These are phyloP conservation scores for Parelbella ahira DNA, from an alignment of 2,888 invertebrate species.

Conservation along the genomic window DNA sequence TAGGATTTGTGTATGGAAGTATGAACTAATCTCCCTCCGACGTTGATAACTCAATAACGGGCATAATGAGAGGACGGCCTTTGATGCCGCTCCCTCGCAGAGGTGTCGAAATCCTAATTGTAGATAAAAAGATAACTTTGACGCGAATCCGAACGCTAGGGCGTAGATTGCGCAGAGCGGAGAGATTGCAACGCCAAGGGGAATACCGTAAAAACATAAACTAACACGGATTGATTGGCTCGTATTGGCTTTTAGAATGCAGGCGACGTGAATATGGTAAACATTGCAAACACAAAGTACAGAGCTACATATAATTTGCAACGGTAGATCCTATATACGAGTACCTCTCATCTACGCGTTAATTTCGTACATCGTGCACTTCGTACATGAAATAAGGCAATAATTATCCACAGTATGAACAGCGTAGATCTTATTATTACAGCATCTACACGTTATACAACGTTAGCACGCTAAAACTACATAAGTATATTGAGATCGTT, in stretches of 20 bases:
- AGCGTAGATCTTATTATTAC: too few relatives aligned
- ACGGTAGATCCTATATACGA: too few relatives aligned
- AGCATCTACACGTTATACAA: too few relatives aligned
- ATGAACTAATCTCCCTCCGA: conserved; percentile 77
- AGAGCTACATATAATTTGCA: too few relatives aligned
- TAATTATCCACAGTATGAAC: too few relatives aligned
- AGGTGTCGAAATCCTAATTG: conserved; percentile 79
- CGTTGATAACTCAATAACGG: conserved; percentile 78
- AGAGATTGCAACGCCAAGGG: conserved; percentile 9
- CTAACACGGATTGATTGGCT: conserved; percentile 21
- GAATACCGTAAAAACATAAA: conserved; percentile 21
- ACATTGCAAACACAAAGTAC: too few relatives aligned
- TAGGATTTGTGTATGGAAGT: conserved; percentile 80
- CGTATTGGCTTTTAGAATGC: conserved; percentile 9
- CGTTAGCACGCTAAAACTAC: too few relatives aligned
- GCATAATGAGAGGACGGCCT: conserved; percentile 75
- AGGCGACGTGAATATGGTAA: too few relatives aligned
- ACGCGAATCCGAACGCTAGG: conserved; percentile 32
- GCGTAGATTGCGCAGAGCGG: conserved; percentile 18
- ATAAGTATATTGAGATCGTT: too few relatives aligned
- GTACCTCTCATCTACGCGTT: too few relatives aligned
- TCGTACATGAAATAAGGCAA: too few relatives aligned
- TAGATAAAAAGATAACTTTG: conserved; percentile 79
- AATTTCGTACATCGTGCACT: too few relatives aligned
- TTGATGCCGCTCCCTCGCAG: conserved; percentile 58